A percentile compares a stretch with the other conserved stretches of the same genome.
Conservation (phyloP, 2,797 vertebrate species). For the Triplophysa bombifrons region DNA sequence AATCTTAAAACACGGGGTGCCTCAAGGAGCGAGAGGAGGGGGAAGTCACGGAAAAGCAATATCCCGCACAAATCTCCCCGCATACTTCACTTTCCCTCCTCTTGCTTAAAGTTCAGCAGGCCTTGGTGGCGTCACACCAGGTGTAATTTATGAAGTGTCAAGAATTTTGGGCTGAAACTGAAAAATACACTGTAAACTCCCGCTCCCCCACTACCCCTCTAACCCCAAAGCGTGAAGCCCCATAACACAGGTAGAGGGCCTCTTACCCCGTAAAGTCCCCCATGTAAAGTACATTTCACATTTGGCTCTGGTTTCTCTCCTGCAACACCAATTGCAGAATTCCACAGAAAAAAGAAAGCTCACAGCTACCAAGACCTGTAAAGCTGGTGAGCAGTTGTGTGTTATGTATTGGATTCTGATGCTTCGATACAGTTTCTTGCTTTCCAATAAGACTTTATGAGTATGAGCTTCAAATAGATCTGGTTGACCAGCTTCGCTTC, state of each 20-base stretch:
- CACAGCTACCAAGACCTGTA: not conserved
- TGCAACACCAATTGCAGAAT: slow-evolving; percentile 24
- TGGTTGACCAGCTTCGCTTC: not conserved
- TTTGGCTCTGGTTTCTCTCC: slow-evolving; percentile 40
- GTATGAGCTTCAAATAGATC: too few relatives aligned
- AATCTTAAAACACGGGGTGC: not conserved
- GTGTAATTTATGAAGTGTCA: slow-evolving; percentile 79
- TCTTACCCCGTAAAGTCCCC: slow-evolving; percentile 23
- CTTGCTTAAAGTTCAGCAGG: slow-evolving; percentile 35
- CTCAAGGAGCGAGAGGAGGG: not conserved
- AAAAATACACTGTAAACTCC: slow-evolving; percentile 62
- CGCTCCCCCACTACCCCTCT: slow-evolving; percentile 48
- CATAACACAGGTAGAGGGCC: slow-evolving; percentile 50
- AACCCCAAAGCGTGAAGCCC: slow-evolving; percentile 62
- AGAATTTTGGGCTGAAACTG: slow-evolving; percentile 69
- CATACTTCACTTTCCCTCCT: slow-evolving; percentile 54
- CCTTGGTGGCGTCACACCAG: slow-evolving; percentile 62
- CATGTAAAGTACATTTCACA: slow-evolving; percentile 32
- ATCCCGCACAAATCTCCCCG: slow-evolving; percentile 41
- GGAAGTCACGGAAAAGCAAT: slow-evolving; percentile 36
- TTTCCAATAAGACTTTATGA: not conserved
- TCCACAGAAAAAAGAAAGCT: slow-evolving; percentile 17
- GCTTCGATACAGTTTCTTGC: not conserved
- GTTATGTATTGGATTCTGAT: not conserved
- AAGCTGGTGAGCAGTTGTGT: not conserved